Conservation (phyloP, 1,140 invertebrate genomes). For the Chelonus insularis region DNA sequence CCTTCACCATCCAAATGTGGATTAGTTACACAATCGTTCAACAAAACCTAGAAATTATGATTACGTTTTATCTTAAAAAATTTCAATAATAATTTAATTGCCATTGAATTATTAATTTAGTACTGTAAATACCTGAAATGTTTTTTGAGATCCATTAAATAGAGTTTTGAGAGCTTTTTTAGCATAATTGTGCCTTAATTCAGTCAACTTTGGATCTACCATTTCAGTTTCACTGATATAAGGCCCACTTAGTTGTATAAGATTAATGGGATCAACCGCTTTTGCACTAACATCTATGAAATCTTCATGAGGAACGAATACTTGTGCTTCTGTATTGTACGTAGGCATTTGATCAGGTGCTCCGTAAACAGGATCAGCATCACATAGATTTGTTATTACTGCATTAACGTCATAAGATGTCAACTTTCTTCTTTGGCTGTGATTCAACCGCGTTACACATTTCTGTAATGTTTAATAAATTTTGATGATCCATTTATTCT, state of each 20-base stretch:
- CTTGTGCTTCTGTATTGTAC: constrained; percentile 52
- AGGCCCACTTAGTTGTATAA: constrained; percentile 47
- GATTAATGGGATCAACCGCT: constrained; percentile 45
- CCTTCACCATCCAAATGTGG: constrained; percentile 51
- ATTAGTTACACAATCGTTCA: constrained; percentile 56
- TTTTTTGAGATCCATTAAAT: constrained; percentile 57
- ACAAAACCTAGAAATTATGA: constrained; percentile 46
- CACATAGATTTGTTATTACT: constrained; percentile 54
- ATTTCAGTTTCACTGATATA: constrained; percentile 55
- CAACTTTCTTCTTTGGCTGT: constrained; percentile 51
- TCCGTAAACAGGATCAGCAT: constrained; percentile 53
- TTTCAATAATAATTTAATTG: constrained; percentile 1
- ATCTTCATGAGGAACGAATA: constrained; percentile 53
- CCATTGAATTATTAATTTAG: background rate
- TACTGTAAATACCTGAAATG: constrained; percentile 48
- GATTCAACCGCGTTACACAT: constrained; percentile 55
- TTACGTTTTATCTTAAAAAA: background rate
- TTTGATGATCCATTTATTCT: no score
- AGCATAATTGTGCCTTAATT: constrained; percentile 52
- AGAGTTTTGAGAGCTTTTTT: constrained; percentile 56
- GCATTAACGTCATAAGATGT: constrained; percentile 53
- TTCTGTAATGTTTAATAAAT: constrained; percentile 47
- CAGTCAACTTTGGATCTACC: constrained; percentile 46
- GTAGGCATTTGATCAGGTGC: constrained; percentile 49
- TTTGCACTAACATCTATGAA: constrained; percentile 46